Percentiles rank a stretch among this genome's conserved stretches.
Conservation (phyloP, 2,797 vertebrate species). For the Bradypus variegatus region DNA sequence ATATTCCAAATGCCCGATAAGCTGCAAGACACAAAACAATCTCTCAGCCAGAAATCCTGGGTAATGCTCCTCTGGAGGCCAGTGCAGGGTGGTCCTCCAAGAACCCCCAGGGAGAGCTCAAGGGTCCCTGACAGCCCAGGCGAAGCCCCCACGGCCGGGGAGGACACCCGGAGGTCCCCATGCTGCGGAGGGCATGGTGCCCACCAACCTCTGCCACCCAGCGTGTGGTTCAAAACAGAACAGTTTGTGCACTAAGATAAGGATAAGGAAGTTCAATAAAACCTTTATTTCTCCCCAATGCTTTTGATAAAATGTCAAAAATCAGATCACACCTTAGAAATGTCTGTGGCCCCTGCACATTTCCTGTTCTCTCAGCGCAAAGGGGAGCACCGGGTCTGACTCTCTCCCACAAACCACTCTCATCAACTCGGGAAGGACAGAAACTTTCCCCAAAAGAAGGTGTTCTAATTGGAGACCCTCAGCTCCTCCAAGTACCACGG, state of each 20-base stretch:
- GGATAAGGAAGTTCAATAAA: too few species aligned
- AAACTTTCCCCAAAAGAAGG: neutral
- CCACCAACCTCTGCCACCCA: neutral
- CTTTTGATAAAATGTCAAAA: neutral
- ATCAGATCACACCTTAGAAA: neutral
- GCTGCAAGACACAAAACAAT: neutral
- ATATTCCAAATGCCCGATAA: neutral
- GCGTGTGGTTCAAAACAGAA: neutral
- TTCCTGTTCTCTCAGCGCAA: fast-evolving
- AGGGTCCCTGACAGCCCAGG: too few species aligned
- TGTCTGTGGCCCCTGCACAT: fast-evolving
- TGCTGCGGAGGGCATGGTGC: neutral
- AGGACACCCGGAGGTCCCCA: neutral
- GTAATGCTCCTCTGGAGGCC: neutral
- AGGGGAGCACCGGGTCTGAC: fast-evolving
- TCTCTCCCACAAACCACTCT: neutral
- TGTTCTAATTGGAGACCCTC: neutral
- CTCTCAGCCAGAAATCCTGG: fast-evolving
- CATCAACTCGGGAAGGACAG: too few species aligned
- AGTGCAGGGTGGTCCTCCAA: fast-evolving
- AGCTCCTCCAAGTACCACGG: neutral
- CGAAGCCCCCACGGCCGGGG: fast-evolving
- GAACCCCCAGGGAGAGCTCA: neutral
- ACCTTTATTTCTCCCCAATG: neutral
- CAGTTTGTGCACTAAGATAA: neutral